These are phyloP conservation scores for Drosophila orosa DNA, from an alignment of 1,140 invertebrate genomes.

Conservation along the genomic window DNA sequence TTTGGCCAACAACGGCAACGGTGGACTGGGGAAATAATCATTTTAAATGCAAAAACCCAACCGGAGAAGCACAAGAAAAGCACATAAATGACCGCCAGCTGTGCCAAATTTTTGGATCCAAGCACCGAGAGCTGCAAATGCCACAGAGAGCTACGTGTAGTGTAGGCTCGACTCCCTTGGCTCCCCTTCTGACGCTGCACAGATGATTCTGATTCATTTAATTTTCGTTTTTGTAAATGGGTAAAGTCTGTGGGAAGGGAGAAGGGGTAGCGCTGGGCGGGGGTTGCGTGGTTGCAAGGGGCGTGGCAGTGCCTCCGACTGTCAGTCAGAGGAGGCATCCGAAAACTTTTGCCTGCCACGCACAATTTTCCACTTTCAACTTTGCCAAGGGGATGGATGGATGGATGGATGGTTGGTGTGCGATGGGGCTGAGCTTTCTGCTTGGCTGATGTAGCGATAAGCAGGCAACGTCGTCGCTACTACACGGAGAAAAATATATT, in stretches of 20 bases:
- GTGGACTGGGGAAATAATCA: slow-evolving; percentile 48
- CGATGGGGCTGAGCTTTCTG: slow-evolving; percentile 69
- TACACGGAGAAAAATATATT: neutral
- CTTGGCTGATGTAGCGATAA: slow-evolving; percentile 82
- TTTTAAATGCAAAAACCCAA: slow-evolving; percentile 72
- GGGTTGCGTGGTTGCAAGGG: slow-evolving; percentile 10
- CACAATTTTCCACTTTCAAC: slow-evolving; percentile 82
- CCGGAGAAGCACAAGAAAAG: slow-evolving; percentile 10
- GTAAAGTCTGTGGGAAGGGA: slow-evolving; percentile 19
- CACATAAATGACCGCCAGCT: slow-evolving; percentile 71
- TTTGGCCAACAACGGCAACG: slow-evolving; percentile 14
- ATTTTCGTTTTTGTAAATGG: slow-evolving; percentile 64
- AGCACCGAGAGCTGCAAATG: slow-evolving; percentile 62
- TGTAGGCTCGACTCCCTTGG: neutral
- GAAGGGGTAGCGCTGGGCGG: neutral
- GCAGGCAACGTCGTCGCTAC: slow-evolving; percentile 51
- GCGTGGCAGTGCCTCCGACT: slow-evolving; percentile 38
- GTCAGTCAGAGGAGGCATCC: slow-evolving; percentile 53
- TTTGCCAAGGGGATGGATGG: slow-evolving; percentile 31
- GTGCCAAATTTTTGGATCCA: slow-evolving; percentile 59
- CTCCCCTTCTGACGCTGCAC: slow-evolving; percentile 49
- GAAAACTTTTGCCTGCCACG: slow-evolving; percentile 78
- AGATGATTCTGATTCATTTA: slow-evolving; percentile 74
- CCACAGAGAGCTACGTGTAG: slow-evolving; percentile 11
- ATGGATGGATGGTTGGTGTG: slow-evolving; percentile 1